Percentiles rank a stretch among this genome's conserved stretches.
Evolutionary conservation across 1,140 invertebrate species (phyloP).

Genomic region (Lanistes nyassanus): DNA sequence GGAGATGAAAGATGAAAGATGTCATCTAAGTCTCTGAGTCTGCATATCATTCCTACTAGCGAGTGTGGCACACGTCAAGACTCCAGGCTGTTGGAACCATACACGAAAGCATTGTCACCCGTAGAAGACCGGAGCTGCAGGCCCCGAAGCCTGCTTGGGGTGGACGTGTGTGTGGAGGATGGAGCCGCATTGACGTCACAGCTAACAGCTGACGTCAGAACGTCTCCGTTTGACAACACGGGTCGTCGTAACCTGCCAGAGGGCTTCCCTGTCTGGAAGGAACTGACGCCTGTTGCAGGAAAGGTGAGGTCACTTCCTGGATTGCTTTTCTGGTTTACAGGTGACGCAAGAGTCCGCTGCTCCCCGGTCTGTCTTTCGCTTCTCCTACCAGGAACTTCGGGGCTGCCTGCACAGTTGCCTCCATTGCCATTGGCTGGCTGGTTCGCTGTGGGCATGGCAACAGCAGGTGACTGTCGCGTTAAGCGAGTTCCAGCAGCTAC

Average conservation of each 20-base stretch:
- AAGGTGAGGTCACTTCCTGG: not conserved
- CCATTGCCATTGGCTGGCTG: not conserved
- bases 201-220: not conserved
- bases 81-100: conserved; percentile 10
- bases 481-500: not conserved
- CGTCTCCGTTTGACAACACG: not conserved
- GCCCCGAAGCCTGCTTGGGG: not conserved
- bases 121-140: not conserved
- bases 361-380: not conserved
- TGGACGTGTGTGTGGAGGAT: not conserved
- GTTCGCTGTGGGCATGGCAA: not conserved
- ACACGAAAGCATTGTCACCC: conserved; percentile 13
- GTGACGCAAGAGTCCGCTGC: not conserved
- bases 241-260: not conserved
- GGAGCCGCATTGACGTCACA: not conserved
- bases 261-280: not conserved
- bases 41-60: not conserved
- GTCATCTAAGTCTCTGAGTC: not conserved
- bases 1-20: no score
- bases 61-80: not conserved
- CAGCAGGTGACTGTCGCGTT: not conserved
- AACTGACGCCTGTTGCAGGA: not conserved
- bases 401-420: not conserved
- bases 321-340: not conserved
- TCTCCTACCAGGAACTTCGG: not conserved